These are phyloP conservation scores for Sycon ciliatum DNA, from an alignment of 37 sponge, comb jelly and placozoan species.

Conservation along the genomic window DNA sequence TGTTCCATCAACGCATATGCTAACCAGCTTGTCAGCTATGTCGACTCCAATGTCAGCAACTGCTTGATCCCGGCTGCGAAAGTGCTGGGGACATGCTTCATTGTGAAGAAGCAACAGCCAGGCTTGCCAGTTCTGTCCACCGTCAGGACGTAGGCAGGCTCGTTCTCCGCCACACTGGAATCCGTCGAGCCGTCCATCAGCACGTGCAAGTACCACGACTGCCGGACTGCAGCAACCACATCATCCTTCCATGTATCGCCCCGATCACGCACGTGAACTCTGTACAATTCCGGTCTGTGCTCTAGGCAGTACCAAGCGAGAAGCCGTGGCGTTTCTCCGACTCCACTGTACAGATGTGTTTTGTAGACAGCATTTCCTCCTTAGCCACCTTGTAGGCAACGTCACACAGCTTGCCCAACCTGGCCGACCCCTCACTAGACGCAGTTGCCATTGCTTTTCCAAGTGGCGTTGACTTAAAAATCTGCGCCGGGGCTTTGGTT, in stretches of 20 bases:
- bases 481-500: neutral
- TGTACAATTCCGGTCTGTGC: constrained; percentile 35
- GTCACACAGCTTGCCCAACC: constrained; percentile 30
- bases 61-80: constrained; percentile 14
- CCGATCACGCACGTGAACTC: constrained; percentile 13
- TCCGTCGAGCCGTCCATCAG: constrained; percentile 11
- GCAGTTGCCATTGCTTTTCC: neutral
- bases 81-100: constrained; percentile 30
- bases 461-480: neutral
- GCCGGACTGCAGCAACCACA: neutral
- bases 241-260: neutral
- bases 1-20: constrained; percentile 36
- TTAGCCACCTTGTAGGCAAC: constrained; percentile 52
- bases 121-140: constrained; percentile 10
- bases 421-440: neutral
- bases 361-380: constrained; percentile 40
- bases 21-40: constrained; percentile 22
- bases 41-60: constrained; percentile 18
- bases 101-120: constrained; percentile 18
- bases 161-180: neutral
- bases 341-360: constrained; percentile 31
- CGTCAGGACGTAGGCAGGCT: constrained; percentile 21
- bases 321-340: constrained; percentile 56
- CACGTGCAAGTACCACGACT: neutral
- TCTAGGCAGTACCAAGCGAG: constrained; percentile 32